A percentile compares a stretch with the other conserved stretches of the same genome.
Conservation (phyloP, 2,888 invertebrate species). For the Dascillus cervinus region DNA sequence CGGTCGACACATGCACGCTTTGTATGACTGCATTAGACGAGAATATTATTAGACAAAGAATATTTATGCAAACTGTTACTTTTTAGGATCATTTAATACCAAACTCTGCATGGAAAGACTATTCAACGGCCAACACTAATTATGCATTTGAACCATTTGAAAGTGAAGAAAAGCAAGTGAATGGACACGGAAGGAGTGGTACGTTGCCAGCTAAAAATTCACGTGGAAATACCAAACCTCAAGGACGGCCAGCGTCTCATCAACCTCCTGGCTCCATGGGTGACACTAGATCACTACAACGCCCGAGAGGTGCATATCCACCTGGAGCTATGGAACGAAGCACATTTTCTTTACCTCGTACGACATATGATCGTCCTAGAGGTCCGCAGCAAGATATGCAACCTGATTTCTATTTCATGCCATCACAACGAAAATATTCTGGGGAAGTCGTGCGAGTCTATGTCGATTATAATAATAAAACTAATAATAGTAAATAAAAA, state of each 20-base stretch:
- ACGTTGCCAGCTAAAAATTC: slow-evolving; percentile 26
- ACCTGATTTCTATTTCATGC: slow-evolving; percentile 93
- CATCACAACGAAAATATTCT: slow-evolving; percentile 86
- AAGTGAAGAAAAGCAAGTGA: slow-evolving; percentile 60
- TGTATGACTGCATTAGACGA: too few relatives aligned
- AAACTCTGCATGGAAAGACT: slow-evolving; percentile 84
- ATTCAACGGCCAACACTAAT: slow-evolving; percentile 74
- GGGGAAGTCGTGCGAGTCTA: slow-evolving; percentile 82
- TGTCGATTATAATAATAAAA: slow-evolving; percentile 71
- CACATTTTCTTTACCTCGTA: slow-evolving; percentile 70
- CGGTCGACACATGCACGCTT: too few relatives aligned
- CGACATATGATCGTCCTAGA: slow-evolving; percentile 44
- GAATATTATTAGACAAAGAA: too few relatives aligned
- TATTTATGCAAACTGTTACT: too few relatives aligned
- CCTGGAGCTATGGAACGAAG: slow-evolving; percentile 51
- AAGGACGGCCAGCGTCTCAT: slow-evolving; percentile 34
- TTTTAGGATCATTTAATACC: slow-evolving; percentile 73
- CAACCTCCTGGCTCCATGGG: slow-evolving; percentile 41
- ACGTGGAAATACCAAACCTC: slow-evolving; percentile 27
- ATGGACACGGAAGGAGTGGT: slow-evolving; percentile 29
- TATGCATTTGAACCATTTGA: slow-evolving; percentile 87
- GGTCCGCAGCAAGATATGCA: slow-evolving; percentile 46
- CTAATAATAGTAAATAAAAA: slow-evolving; percentile 43
- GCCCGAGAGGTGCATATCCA: slow-evolving; percentile 41
- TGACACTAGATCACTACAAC: slow-evolving; percentile 56